Base-by-base conservation (phyloP, 2,797 vertebrate species). In the Phaenicophaeus curvirostris region DNA sequence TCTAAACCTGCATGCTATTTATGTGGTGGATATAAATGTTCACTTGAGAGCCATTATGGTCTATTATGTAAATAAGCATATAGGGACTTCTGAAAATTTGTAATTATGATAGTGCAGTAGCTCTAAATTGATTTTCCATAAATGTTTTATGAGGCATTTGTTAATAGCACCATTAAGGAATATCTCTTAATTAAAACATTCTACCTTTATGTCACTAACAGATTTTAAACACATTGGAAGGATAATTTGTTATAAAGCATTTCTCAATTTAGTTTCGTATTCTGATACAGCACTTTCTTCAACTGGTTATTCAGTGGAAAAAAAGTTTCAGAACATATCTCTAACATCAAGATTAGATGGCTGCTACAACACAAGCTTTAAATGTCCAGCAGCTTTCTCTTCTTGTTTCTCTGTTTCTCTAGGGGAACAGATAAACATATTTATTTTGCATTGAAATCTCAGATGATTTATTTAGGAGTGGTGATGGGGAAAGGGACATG, bases 41-140 rank as follows among this genome's bases (percentile, higher is more conserved):
- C 69, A 20, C 35, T 78, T 80, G 76, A 91, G 79, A 90, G 15
- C 42, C 69, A 81, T 96, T 81, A 59, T 31, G 15, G 27, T 84
- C 58, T 93, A 62, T 86, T 86, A 90, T 27, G 84, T 81, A 88
- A 94, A 90, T 51, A 86, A 77, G 31, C 46, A 75, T 91, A 89
- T 67, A 94, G 37, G 20, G 82, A 68, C 68, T 89, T 93, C 4
- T 37, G n/a, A 87, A 95, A 94, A 72, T 62, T 85, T 54, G 15
- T 72, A 75, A 89, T 93, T 81, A 75, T 59, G 61, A 42, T 65
- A 58, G 25, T 21, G 31, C 30, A 75, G 42, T 72, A 83, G 5
- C 21, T 91, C 68, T 68, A 51, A 85, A 78, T 84, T 67, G 11
- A 37, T 63, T 89, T 92, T 65, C 54, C 24, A 75, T 81, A 86